Conservation (phyloP, 37 sponge, comb jelly and placozoan species). For the Cliona cf. orientalis region DNA sequence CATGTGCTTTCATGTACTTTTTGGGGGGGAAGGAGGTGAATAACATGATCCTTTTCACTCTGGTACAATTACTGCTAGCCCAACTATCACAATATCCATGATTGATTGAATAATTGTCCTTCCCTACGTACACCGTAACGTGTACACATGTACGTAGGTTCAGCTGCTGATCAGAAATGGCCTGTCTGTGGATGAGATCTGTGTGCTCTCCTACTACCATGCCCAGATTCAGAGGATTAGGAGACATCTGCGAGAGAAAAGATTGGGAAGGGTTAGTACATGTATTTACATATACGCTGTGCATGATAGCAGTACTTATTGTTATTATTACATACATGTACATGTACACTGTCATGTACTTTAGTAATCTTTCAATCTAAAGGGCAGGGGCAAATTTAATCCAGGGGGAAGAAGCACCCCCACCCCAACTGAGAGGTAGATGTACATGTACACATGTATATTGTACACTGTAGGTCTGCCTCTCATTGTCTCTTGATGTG, state of each 20-base stretch:
- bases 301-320: neutral
- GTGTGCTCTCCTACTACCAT: conserved; percentile 84
- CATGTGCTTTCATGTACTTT: no score
- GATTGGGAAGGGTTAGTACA: conserved; percentile 28
- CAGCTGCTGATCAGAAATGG: conserved; percentile 29
- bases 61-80: no score
- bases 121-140: neutral
- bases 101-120: neutral
- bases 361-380: no score
- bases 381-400: no score
- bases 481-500: neutral
- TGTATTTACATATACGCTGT: neutral
- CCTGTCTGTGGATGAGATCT: conserved; percentile 50
- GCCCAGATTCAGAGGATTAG: conserved; percentile 68
- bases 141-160: conserved; percentile 14
- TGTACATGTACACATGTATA: neutral
- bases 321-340: no score
- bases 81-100: no score
- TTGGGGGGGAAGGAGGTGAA: no score
- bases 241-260: conserved; percentile 47
- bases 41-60: no score
- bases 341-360: no score
- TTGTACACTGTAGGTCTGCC: neutral
- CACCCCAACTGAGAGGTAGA: no score
- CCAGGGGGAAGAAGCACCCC: no score